Base-by-base conservation (phyloP, 2,113 vertebrate genomes). In the Misgurnus anguillicaudatus region DNA sequence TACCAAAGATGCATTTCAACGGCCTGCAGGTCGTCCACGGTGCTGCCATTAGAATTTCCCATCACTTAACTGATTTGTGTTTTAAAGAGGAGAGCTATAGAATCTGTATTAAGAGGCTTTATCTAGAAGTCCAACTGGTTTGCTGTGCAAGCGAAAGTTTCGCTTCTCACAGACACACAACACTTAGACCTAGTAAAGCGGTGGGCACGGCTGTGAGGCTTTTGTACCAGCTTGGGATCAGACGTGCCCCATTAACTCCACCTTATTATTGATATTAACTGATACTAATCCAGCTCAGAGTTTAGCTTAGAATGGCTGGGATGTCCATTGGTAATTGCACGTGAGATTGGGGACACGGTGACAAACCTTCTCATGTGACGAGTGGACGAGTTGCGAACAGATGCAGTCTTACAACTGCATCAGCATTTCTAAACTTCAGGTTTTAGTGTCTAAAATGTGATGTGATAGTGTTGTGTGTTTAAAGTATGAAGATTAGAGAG, bases 1-100 rank as follows among this genome's bases (percentile, higher is more conserved):
- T 97, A 96, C 96, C 96, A 97, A 63, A 96, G 93, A 85, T 97
- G 96, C 92, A 97, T 94, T 88, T 97, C 95, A 2, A 97, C 92
- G 0, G 95, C 92, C 89, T 97, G 95, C 65, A 96, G 89, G 81
- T 96, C 94, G 6, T 97, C 94, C 87, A 96, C 94, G 0, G 94
- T 94, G 86, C 91, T 90, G 75, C 93, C 93, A 3, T 82, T 91
- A 0, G 93, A 86, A 85, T 93, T 97, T 0, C 95, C 95, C 95
- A 96, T 97, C 9, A 62, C 79, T 72, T 3, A 9, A 36, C 5
- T 36, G 48, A 17, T 63, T 47, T 31, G 24, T 31, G 11, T 53
- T 73, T 24, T 21, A 45, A 31, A 38, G 74, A 51, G 21, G n/a
- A 19, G 17, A 57, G 8, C 17, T 57, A 7, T 57, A 57, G 5